Conservation (phyloP, 2,113 vertebrate genomes). For the Catharus minimus region DNA sequence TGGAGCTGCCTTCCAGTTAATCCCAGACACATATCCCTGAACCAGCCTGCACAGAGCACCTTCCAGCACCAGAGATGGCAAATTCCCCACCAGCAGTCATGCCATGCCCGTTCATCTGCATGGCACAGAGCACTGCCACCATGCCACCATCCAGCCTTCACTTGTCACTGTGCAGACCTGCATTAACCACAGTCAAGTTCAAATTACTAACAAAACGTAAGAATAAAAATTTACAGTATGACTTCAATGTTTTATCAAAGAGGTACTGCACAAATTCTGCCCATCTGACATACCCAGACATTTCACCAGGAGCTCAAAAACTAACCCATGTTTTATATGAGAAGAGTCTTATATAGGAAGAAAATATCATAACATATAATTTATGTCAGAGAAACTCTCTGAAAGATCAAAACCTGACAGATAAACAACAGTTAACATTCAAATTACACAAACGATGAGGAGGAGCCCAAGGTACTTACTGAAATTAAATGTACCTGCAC, state of each 20-base stretch:
- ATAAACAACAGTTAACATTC: constrained; percentile 23
- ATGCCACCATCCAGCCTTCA: not conserved
- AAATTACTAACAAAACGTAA: not conserved
- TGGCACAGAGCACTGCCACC: not conserved
- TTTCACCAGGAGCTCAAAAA: not conserved
- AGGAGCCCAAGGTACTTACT: constrained; percentile 33
- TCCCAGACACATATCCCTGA: accelerated
- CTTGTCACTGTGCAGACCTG: not conserved
- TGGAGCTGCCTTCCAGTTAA: not conserved
- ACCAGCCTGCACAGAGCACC: not conserved
- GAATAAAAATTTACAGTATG: not conserved
- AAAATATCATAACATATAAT: not conserved
- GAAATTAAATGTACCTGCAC: constrained; percentile 58
- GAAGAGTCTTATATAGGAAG: not conserved
- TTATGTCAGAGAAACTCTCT: not conserved
- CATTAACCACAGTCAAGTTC: not conserved
- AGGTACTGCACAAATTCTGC: not conserved
- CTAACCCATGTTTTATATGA: not conserved
- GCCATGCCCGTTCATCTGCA: not conserved
- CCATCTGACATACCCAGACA: not conserved
- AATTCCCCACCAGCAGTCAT: accelerated
- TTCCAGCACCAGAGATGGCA: not conserved
- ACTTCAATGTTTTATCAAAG: not conserved
- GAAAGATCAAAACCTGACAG: not conserved
- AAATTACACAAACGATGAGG: not conserved